These are phyloP conservation scores for Cardiocondyla obscurior DNA, from an alignment of 1,140 invertebrate genomes.

Conservation along the genomic window DNA sequence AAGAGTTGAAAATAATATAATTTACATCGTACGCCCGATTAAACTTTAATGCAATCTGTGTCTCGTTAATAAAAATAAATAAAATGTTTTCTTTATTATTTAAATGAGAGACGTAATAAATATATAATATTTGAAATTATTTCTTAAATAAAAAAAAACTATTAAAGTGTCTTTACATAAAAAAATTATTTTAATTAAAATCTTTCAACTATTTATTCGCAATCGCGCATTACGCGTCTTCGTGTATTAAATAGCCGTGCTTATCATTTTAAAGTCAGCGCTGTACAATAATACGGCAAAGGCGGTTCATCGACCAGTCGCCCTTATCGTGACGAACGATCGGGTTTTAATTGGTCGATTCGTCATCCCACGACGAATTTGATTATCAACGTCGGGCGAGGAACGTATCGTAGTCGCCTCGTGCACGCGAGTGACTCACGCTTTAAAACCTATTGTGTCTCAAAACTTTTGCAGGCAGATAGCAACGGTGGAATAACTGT, in stretches of 20 bases:
- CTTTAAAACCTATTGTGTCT: constrained; percentile 75
- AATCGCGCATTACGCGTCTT: constrained; percentile 3
- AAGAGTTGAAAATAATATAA: constrained; percentile 22
- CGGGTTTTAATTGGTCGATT: constrained; percentile 84
- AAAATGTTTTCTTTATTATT: not conserved
- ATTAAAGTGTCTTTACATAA: not conserved
- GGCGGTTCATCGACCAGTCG: constrained; percentile 78
- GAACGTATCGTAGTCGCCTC: constrained; percentile 77
- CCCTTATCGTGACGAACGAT: constrained; percentile 80
- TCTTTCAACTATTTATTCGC: constrained; percentile 1
- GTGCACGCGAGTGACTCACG: constrained; percentile 82
- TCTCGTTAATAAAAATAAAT: not conserved
- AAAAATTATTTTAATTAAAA: not conserved
- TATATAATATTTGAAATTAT: not conserved
- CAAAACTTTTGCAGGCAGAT: constrained; percentile 54
- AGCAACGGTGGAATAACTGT: constrained; percentile 45
- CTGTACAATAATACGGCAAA: constrained; percentile 63
- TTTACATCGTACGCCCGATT: not conserved
- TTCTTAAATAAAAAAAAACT: not conserved
- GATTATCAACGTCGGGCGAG: constrained; percentile 81
- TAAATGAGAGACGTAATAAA: not conserved
- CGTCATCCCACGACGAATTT: constrained; percentile 83
- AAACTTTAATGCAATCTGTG: not conserved
- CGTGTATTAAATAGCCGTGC: constrained; percentile 23
- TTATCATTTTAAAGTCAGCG: constrained; percentile 53